Base-by-base conservation (phyloP, 2,888 invertebrate species). In the Aquatica leii region DNA sequence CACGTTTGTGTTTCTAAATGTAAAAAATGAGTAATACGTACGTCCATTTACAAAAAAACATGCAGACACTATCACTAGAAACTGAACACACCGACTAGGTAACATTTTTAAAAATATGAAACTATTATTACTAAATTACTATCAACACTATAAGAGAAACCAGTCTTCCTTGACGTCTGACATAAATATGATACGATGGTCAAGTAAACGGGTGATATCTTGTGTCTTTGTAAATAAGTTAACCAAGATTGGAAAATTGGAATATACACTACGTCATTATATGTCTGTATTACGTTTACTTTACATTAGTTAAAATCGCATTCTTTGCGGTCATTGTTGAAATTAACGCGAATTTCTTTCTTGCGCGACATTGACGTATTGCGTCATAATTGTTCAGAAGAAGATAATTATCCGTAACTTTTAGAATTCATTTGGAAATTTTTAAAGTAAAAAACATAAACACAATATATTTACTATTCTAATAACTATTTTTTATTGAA, bases 161-260 rank as follows among this genome's bases (percentile, higher is more conserved):
- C 46, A 20, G 63, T 63, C 34, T 53, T 48, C 58, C 63, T 59
- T 63, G 54, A 51, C 53, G 49, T 57, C 50, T 34, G 24, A 24
- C 40, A 43, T 59, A 54, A 58, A 63, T 63, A 59, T 63, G 40
- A 52, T 51, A 12, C 34, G 54, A 54, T 50, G 41, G 53, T 31
- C 54, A 58, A 46, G n/a, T 18, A 50, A 15, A 37, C 41, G 14
- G 21, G 21, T 53, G 59, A 49, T 57, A 54, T 34, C 49, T 54
- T 50, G 40, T 41, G 37, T 46, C 41, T 51, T 57, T 52, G 52
- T 57, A 46, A 59, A 49, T 52, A 57, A 53, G 24, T 52, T 46
- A 46, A 56, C 46, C 57, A 51, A 48, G 37, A 24, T 37, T 46
- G 62, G 57, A 50, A 57, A 62, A 52, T 62, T 58, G 37, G 46